phyloP scores from a whole-genome alignment of 30 jellyfish, hydroid and myxozoan species.

The Hydractinia symbiolongicarpus region DNA sequence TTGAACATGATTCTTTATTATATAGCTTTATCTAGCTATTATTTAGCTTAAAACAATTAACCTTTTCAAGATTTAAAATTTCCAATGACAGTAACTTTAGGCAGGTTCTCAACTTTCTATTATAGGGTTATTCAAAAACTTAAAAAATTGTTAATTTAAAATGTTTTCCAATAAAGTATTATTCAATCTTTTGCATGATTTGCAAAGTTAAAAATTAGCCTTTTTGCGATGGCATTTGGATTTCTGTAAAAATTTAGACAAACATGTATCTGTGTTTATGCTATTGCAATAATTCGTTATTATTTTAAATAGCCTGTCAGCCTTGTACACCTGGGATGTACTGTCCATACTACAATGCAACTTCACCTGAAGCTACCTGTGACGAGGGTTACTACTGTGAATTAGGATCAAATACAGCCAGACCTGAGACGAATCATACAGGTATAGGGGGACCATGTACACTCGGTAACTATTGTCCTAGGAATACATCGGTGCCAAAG shows the following conservation, averaged over 20 bases:
- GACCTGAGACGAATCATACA: conserved; percentile 56
- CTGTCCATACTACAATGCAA: conserved; percentile 87
- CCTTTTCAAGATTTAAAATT: background rate
- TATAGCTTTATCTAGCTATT: too few relatives aligned
- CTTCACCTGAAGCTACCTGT: conserved; percentile 72
- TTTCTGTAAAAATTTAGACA: too few relatives aligned
- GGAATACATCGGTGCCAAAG: conserved; percentile 44
- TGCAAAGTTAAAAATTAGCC: too few relatives aligned
- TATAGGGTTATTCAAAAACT: too few relatives aligned
- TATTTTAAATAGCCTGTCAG: conserved; percentile 48
- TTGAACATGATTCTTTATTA: background rate
- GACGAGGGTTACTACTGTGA: conserved; percentile 79
- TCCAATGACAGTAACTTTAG: background rate
- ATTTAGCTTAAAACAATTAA: background rate
- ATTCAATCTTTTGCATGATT: too few relatives aligned
- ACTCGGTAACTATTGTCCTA: conserved; percentile 75
- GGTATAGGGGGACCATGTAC: conserved; percentile 93
- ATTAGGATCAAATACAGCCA: conserved; percentile 61
- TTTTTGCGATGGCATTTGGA: too few relatives aligned
- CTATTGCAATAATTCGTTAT: background rate
- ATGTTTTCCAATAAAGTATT: too few relatives aligned
- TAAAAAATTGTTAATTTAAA: too few relatives aligned
- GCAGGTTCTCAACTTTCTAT: too few relatives aligned
- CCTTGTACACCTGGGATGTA: conserved; percentile 86
- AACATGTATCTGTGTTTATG: background rate